Evolutionary conservation across 2,113 vertebrate species (phyloP), one percentile per base, ranked within the genome.

Genomic region (Catagonus wagneri): DNA sequence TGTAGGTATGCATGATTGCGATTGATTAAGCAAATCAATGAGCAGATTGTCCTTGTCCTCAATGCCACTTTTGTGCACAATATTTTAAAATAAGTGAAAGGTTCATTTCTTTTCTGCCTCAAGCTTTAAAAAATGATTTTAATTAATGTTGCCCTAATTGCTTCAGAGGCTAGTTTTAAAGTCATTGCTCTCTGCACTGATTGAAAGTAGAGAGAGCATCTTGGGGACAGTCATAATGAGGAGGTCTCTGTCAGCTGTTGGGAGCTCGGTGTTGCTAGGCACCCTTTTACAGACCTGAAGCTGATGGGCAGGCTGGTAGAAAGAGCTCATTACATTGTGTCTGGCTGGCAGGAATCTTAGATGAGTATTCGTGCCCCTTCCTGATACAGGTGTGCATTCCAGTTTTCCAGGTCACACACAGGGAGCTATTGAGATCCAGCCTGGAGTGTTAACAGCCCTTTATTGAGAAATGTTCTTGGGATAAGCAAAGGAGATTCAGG

Each of bases 71-170:
- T 94, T 36, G 2, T 71, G 83, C 14, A n/a, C 16, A 65, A 10
- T 79, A 93, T 95, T 89, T 93, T 89, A 56, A 93, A 93, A 66
- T 84, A 96, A 93, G 68, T 91, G 68, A 56, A 87, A 89, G 76
- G 16, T 79, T 95, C 68, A 95, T 96, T 92, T 93, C 75, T 90
- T 65, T 89, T 94, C 86, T 52, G 50, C 72, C 52, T 78, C 61
- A 25, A 96, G 69, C 93, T 96, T 97, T 92, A 63, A 95, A 78
- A 93, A 89, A 89, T 87, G 29, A 75, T 83, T 69, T 69, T 96
- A 91, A 96, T 90, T 94, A 90, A 44, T 93, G 32, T 88, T 89
- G 69, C 63, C n/a, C 56, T 96, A 17, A 69, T 54, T 86, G 71
- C 58, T 29, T 86, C 17, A 50, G 68, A 96, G 72, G 27, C 36